Evolutionary conservation across 1,140 invertebrate species (phyloP).

Genomic region (Drosophila pandora): DNA sequence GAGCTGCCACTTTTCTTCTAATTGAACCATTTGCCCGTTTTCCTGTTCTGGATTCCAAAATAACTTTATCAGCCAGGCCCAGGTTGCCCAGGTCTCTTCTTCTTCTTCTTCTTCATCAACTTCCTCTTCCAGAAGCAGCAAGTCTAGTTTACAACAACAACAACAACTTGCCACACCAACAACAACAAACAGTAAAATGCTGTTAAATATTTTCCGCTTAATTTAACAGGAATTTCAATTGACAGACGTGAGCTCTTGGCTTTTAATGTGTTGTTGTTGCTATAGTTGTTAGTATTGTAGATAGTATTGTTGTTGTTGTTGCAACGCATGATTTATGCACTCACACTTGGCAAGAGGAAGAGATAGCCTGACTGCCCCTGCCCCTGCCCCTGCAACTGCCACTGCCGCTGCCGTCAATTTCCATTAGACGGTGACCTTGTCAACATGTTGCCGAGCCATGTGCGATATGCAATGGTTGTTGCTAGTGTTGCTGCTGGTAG

Average conservation of each 20-base stretch:
- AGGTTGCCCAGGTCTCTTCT: too few relatives aligned
- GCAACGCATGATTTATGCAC: conserved; percentile 80
- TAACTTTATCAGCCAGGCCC: conserved; percentile 63
- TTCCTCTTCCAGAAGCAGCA: background rate
- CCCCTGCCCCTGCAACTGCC: too few relatives aligned
- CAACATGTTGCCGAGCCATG: conserved; percentile 73
- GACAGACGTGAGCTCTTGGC: conserved; percentile 62
- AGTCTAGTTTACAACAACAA: conserved; percentile 32
- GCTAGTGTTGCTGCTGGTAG: conserved; percentile 7
- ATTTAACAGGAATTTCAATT: conserved; percentile 83
- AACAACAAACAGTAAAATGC: conserved; percentile 76
- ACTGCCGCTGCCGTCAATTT: conserved; percentile 56
- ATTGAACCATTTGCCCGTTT: conserved; percentile 83
- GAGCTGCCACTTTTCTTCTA: conserved; percentile 65
- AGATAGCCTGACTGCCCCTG: conserved; percentile 8
- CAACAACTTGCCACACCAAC: conserved; percentile 57
- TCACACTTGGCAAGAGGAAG: conserved; percentile 50
- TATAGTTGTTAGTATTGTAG: conserved; percentile 9
- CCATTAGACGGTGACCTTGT: conserved; percentile 80
- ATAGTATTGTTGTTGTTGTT: conserved; percentile 24
- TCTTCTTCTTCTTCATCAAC: too few relatives aligned
- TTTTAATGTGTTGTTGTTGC: conserved; percentile 10
- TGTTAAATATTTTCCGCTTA: conserved; percentile 83
- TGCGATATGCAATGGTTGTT: conserved; percentile 36
- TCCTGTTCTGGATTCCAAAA: conserved; percentile 41